phyloP scores from a whole-genome alignment of 2,797 vertebrate genomes.

The Allobates femoralis region DNA sequence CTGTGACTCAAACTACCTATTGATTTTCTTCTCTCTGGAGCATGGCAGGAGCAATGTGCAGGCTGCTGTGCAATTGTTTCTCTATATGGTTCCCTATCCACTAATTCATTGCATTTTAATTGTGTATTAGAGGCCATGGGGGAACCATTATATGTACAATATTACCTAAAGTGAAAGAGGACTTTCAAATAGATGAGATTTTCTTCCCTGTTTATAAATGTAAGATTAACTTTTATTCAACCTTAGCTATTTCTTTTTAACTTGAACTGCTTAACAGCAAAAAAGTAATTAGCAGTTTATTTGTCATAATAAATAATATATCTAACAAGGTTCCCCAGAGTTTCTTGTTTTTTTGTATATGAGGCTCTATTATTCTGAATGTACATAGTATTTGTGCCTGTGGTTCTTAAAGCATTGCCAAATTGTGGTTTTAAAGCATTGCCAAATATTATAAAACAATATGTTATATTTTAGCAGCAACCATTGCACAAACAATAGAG shows the following conservation, averaged over 20 bases:
- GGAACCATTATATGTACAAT: conserved; percentile 53
- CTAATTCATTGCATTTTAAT: conserved; percentile 64
- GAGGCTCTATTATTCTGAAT: conserved; percentile 6
- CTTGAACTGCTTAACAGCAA: conserved; percentile 34
- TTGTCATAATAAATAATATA: conserved; percentile 36
- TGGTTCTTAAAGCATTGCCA: no score
- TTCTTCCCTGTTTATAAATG: conserved; percentile 44
- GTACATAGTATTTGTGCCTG: conserved; percentile 5
- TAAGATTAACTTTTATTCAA: conserved; percentile 54
- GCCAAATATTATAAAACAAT: not conserved
- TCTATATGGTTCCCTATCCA: conserved; percentile 58
- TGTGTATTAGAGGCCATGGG: conserved; percentile 53
- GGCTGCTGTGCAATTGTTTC: conserved; percentile 60
- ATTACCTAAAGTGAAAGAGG: conserved; percentile 50
- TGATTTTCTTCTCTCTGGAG: conserved; percentile 60
- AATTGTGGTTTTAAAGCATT: not conserved
- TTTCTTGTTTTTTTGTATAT: not conserved
- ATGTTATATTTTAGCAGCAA: not conserved
- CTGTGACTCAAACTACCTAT: conserved; percentile 61
- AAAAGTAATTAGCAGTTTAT: conserved; percentile 44
- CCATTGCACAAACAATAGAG: not conserved
- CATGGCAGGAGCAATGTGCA: conserved; percentile 50
- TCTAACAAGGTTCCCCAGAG: not conserved
- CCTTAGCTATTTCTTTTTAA: conserved; percentile 42
- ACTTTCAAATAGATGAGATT: conserved; percentile 51